These are phyloP conservation scores for Fratercula arctica DNA, from an alignment of 2,797 vertebrate species.

Conservation along the genomic window DNA sequence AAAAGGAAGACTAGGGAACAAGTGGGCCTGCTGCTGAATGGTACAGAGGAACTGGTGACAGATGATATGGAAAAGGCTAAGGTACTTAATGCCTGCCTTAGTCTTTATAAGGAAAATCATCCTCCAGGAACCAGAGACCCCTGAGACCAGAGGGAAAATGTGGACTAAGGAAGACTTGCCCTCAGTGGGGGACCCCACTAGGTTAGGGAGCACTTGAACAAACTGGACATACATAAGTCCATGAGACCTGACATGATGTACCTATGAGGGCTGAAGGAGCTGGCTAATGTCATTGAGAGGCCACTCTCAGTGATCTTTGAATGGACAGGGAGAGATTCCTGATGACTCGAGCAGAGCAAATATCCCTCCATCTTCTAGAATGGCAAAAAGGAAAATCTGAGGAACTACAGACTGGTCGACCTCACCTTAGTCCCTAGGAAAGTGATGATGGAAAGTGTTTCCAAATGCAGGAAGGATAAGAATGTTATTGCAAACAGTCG, in stretches of 20 bases:
- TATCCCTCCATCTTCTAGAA: not conserved
- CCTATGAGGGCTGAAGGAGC: not conserved
- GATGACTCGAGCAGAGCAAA: not conserved
- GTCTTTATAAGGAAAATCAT: not conserved
- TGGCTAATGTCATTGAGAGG: not conserved
- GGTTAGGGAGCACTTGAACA: not conserved
- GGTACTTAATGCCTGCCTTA: not conserved
- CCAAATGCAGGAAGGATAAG: not conserved
- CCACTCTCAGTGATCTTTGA: not conserved
- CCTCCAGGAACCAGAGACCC: too few relatives aligned
- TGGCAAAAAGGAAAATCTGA: not conserved
- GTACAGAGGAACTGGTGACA: not conserved
- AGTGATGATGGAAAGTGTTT: not conserved
- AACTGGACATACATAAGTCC: not conserved
- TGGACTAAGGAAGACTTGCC: not conserved
- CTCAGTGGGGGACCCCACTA: not conserved
- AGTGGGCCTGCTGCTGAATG: not conserved
- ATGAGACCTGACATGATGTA: not conserved
- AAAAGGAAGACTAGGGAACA: not conserved
- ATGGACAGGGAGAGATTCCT: not conserved
- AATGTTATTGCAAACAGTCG: not conserved
- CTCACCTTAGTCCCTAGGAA: not conserved
- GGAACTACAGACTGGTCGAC: not conserved
- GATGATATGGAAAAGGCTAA: not conserved
- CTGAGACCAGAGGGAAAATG: not conserved